Percentiles rank a stretch among this genome's conserved stretches.
Conservation (phyloP, 2,888 invertebrate genomes). For the Gari tellinella region DNA sequence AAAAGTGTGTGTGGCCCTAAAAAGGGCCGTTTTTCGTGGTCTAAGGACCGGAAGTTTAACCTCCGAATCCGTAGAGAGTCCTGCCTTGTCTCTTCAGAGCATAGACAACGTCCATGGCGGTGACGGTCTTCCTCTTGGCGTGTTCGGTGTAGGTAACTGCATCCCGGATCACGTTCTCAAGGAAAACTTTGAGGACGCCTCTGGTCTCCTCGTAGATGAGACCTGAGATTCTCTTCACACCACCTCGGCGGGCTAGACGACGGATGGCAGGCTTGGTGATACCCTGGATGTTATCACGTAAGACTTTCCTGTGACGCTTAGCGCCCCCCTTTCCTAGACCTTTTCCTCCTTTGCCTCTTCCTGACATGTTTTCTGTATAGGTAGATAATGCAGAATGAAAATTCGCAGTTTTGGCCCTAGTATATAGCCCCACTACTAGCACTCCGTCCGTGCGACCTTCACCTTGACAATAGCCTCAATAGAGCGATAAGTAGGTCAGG, state of each 20-base stretch:
- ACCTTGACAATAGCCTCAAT: too few relatives aligned
- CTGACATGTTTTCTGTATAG: slow-evolving; percentile 37
- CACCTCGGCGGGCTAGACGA: slow-evolving; percentile 89
- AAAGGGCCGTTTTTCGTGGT: slow-evolving; percentile 41
- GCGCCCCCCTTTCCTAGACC: slow-evolving; percentile 93
- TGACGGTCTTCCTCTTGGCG: too few relatives aligned
- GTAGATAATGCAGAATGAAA: too few relatives aligned
- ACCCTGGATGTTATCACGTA: slow-evolving; percentile 92
- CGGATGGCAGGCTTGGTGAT: too few relatives aligned
- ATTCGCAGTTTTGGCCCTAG: too few relatives aligned
- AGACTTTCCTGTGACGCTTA: slow-evolving; percentile 92
- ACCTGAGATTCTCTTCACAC: slow-evolving; percentile 89
- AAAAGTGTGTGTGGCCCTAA: slow-evolving; percentile 47
- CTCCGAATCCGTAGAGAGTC: slow-evolving; percentile 60
- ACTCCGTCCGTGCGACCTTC: too few relatives aligned
- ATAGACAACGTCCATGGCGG: slow-evolving; percentile 95
- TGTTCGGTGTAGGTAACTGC: too few relatives aligned
- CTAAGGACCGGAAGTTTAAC: slow-evolving; percentile 26
- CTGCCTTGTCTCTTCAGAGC: too few relatives aligned
- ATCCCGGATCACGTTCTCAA: slow-evolving; percentile 91
- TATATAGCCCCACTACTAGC: too few relatives aligned
- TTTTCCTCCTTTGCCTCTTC: slow-evolving; percentile 93
- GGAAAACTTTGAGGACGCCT: slow-evolving; percentile 91
- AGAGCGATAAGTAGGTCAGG: too few relatives aligned
- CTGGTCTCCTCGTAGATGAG: slow-evolving; percentile 92